Conservation (phyloP, 2,797 vertebrate species). For the Neosilurus mollespiculum region DNA sequence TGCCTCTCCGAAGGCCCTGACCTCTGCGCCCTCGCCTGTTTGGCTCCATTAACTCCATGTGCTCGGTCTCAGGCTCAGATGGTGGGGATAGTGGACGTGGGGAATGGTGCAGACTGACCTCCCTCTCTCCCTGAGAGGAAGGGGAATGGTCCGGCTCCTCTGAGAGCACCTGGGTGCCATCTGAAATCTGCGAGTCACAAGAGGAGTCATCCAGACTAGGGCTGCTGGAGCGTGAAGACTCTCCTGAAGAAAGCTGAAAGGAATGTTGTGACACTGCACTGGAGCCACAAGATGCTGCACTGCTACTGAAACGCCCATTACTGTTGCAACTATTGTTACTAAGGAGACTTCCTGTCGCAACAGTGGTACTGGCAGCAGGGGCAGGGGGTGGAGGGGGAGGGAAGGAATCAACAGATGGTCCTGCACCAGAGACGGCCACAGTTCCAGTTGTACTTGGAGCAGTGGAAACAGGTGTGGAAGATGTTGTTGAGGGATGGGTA, state of each 20-base stretch:
- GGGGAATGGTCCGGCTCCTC: conserved; percentile 84
- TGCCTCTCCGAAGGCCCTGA: conserved; percentile 74
- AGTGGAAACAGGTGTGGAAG: conserved; percentile 59
- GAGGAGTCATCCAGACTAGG: conserved; percentile 94
- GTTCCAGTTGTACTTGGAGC: conserved; percentile 60
- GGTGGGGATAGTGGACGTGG: conserved; percentile 78
- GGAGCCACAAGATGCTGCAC: conserved; percentile 90
- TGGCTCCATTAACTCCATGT: conserved; percentile 69
- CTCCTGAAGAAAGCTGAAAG: conserved; percentile 93
- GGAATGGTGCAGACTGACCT: conserved; percentile 68
- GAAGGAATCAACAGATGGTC: conserved; percentile 60
- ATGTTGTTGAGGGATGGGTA: conserved; percentile 51
- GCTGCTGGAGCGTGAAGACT: conserved; percentile 95
- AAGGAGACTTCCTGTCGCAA: conserved; percentile 61
- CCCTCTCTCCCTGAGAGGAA: conserved; percentile 76
- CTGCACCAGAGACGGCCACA: conserved; percentile 53
- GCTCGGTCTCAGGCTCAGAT: conserved; percentile 83
- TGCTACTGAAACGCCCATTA: conserved; percentile 80
- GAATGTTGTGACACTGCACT: conserved; percentile 94
- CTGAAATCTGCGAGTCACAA: conserved; percentile 93
- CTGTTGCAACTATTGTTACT: conserved; percentile 65
- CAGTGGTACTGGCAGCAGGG: conserved; percentile 43
- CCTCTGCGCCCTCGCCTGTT: conserved; percentile 79
- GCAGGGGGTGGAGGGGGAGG: conserved; percentile 69
- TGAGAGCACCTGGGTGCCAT: conserved; percentile 86